Evolutionary conservation across 2,888 invertebrate species (phyloP).

Genomic region (Rotaria sp.): DNA sequence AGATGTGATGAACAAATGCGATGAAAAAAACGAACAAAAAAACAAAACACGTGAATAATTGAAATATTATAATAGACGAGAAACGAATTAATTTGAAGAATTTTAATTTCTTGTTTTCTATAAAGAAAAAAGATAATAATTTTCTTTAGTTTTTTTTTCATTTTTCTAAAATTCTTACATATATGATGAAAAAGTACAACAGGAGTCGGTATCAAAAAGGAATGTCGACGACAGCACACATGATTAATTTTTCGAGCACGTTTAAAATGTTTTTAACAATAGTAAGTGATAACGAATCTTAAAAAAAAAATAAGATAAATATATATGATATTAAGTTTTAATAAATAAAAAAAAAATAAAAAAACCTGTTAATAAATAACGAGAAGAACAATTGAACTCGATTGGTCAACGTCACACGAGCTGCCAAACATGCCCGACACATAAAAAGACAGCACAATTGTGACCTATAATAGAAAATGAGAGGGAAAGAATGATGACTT

Average conservation of each 20-base stretch:
- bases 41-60: conserved; percentile 10
- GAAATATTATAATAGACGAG: background rate
- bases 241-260: conserved; percentile 4
- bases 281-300: background rate
- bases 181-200: background rate
- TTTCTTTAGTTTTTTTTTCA: too few species aligned
- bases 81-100: background rate
- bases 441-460: conserved; percentile 3
- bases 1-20: conserved; percentile 22
- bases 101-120: background rate
- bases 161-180: background rate
- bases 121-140: background rate
- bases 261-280: background rate
- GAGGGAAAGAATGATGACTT: background rate
- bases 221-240: conserved; percentile 19
- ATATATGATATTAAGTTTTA: background rate
- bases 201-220: conserved; percentile 15
- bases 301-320: background rate
- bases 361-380: conserved; percentile 3
- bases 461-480: background rate
- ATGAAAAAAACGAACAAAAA: conserved; percentile 9
- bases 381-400: background rate
- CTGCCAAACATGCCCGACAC: conserved; percentile 17
- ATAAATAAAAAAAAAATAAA: background rate
- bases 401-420: conserved; percentile 22